Percentiles rank a stretch among this genome's conserved stretches.
These are phyloP conservation scores for Nannobrachium achirus DNA, from an alignment of 2,113 vertebrate genomes.

Conservation along the genomic window DNA sequence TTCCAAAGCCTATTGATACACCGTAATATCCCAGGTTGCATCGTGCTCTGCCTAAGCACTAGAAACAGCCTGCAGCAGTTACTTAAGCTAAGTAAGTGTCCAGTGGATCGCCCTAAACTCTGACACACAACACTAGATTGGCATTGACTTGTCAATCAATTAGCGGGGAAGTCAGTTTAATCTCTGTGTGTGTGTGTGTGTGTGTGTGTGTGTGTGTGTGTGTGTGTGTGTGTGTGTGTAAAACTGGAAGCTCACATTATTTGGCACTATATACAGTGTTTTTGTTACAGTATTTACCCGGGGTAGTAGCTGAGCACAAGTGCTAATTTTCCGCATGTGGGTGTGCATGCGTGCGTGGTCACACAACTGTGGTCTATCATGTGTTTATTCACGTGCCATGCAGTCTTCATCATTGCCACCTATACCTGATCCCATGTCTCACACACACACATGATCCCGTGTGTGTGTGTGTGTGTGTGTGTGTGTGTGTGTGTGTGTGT, in stretches of 20 bases:
- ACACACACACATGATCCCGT: too few relatives aligned
- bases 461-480: too few relatives aligned
- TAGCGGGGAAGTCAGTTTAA: conserved; percentile 28
- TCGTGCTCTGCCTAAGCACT: conserved; percentile 1
- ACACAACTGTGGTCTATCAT: too few relatives aligned
- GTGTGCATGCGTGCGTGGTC: not conserved
- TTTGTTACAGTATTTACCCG: too few relatives aligned
- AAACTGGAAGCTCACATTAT: not conserved
- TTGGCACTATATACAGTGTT: too few relatives aligned
- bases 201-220: conserved; percentile 2
- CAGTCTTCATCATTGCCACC: too few relatives aligned
- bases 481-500: not conserved
- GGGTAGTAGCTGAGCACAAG: too few relatives aligned
- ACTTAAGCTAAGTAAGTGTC: conserved; percentile 48
- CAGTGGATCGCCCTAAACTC: conserved; percentile 41
- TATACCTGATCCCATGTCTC: too few relatives aligned
- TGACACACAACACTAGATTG: conserved; percentile 41
- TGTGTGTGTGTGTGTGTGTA: not conserved
- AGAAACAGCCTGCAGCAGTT: conserved; percentile 26
- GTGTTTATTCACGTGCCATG: too few relatives aligned
- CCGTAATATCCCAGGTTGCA: not conserved
- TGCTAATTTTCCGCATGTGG: too few relatives aligned
- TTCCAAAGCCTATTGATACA: conserved; percentile 1
- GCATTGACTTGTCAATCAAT: conserved; percentile 62
- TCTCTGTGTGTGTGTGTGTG: conserved; percentile 15